Base-by-base conservation (phyloP, 2,888 invertebrate genomes). In the Agriotes lineatus region DNA sequence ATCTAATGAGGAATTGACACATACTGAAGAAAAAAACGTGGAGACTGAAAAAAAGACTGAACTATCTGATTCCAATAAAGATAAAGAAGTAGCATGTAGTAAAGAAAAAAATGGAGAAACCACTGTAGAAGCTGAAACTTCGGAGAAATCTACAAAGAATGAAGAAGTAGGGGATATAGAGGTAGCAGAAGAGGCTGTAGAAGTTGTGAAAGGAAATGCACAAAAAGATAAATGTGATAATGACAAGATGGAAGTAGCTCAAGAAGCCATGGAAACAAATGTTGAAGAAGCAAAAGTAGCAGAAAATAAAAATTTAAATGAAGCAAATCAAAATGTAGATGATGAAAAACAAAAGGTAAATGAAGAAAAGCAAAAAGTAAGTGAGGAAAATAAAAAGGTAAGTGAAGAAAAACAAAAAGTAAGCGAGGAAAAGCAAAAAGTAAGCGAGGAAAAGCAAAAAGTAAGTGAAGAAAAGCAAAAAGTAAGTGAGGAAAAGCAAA, bases 241-340 rank as follows among this genome's bases (percentile, higher is more conserved):
- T 67, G 67, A 81, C 74, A 72, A 74, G 67, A 78, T 76, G 70
- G 72, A 75, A 72, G 42, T 58, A 16, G 50, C 59, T 52, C 61
- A 66, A 25, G 57, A 61, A 25, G 64, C 65, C 4, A 48, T 25
- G 19, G 81, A 82, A 69, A 83, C 82, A 76, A 80, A 79, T 79
- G 81, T 80, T 81, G 81, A 44, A 52, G 54, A 62, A 42, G 61
- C 33, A 10, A 50, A 64, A 12, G 12, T 14, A 39, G 12, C 37
- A 9, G 14, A 42, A 42, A n/a, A n/a, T n/a, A n/a, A n/a, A n/a
- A n/a, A n/a, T n/a, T n/a, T n/a, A n/a, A n/a, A n/a, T n/a, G n/a
- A n/a, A n/a, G n/a, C n/a, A n/a, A n/a, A n/a, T n/a, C n/a, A n/a
- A n/a, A n/a, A n/a, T n/a, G n/a, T n/a, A n/a, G n/a, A n/a, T n/a